Evolutionary conservation across 2,888 invertebrate species (phyloP).

Genomic region (Eupithecia inturbata): DNA sequence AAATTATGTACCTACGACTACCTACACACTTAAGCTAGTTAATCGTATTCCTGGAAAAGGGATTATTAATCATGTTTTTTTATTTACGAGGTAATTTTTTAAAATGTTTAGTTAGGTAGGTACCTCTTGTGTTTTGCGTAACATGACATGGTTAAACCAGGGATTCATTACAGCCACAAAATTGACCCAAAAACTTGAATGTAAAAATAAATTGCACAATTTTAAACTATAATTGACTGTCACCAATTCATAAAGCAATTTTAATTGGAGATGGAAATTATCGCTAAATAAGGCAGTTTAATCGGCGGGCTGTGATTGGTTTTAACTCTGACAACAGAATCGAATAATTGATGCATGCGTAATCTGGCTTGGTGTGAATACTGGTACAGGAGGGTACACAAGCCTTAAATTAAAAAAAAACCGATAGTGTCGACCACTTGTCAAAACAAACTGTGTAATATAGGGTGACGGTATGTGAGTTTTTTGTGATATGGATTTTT

Average conservation of each 20-base stretch:
- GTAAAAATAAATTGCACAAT: background rate
- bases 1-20: too few species aligned
- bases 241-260: slow-evolving; percentile 20
- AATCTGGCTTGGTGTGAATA: slow-evolving; percentile 44
- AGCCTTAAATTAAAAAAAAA: slow-evolving; percentile 1
- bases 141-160: background rate
- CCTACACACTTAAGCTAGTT: background rate
- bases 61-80: background rate
- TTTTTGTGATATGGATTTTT: too few species aligned
- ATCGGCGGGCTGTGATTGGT: slow-evolving; percentile 47
- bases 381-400: slow-evolving; percentile 19
- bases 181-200: background rate
- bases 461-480: background rate
- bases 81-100: too few species aligned
- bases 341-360: slow-evolving; percentile 58
- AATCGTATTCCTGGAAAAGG: background rate
- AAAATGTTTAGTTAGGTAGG: too few species aligned
- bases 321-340: slow-evolving; percentile 56
- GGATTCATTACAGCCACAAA: background rate
- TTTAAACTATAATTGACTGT: slow-evolving; percentile 5
- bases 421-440: background rate
- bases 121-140: background rate
- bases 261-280: slow-evolving; percentile 35
- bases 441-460: background rate
- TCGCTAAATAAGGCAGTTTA: slow-evolving; percentile 46